phyloP scores from a whole-genome alignment of 2,797 vertebrate genomes.

The Miichthys miiuy region DNA sequence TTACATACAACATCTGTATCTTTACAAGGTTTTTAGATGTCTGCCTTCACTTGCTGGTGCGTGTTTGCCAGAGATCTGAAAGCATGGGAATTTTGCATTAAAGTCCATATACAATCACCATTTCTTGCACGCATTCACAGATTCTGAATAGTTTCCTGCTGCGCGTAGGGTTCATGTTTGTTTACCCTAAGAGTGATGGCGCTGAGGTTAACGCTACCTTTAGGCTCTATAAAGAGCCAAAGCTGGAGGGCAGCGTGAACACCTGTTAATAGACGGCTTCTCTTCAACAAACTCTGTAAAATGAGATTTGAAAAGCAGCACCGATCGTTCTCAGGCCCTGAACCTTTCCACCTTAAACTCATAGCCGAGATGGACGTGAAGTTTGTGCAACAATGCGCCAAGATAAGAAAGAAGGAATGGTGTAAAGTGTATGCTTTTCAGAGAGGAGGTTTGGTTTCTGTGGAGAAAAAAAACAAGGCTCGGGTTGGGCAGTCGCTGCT shows the following conservation, averaged over 20 bases:
- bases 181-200: conserved; percentile 63
- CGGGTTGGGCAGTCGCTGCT: neutral
- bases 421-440: conserved; percentile 4
- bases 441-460: conserved; percentile 6
- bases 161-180: conserved; percentile 65
- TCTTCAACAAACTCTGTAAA: conserved; percentile 51
- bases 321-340: conserved; percentile 36
- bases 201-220: conserved; percentile 66
- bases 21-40: conserved; percentile 11
- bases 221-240: conserved; percentile 52
- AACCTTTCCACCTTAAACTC: conserved; percentile 50
- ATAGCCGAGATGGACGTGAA: conserved; percentile 28
- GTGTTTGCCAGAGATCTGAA: conserved; percentile 34
- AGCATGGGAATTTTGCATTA: conserved; percentile 33
- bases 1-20: conserved; percentile 33
- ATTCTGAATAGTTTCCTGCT: conserved; percentile 47
- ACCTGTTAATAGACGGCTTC: conserved; percentile 67
- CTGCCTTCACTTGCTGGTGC: neutral
- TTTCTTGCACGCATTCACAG: conserved; percentile 3
- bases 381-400: conserved; percentile 15
- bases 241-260: conserved; percentile 52
- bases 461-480: neutral
- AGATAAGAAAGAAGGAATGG: conserved; percentile 24
- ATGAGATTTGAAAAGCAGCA: conserved; percentile 44
- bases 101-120: conserved; percentile 4